Conservation (phyloP, 1,140 invertebrate species). For the Drosophila athabasca region DNA sequence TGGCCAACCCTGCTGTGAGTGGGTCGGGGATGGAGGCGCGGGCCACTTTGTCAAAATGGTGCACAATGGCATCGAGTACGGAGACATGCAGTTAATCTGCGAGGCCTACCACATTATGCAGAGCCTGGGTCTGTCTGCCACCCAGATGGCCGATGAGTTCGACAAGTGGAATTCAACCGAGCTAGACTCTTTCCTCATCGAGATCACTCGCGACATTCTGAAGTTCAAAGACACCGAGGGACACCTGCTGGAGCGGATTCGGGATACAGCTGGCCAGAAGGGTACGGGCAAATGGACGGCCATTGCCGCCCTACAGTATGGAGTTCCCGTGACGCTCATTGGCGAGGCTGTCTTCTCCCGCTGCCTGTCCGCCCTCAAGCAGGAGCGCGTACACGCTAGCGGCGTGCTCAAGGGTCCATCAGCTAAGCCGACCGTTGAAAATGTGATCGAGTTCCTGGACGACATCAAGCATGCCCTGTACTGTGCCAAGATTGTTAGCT, state of each 20-base stretch:
- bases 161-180: constrained; percentile 98
- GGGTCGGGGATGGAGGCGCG: constrained; percentile 98
- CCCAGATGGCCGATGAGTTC: constrained; percentile 96
- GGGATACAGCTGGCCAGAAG: constrained; percentile 98
- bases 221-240: constrained; percentile 95
- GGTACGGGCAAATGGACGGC: constrained; percentile 99
- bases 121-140: constrained; percentile 88
- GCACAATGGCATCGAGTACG: constrained; percentile 99
- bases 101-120: constrained; percentile 99
- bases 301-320: constrained; percentile 97
- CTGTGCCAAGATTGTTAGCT: constrained; percentile 99
- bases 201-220: constrained; percentile 99
- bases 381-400: constrained; percentile 93
- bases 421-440: constrained; percentile 86
- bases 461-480: constrained; percentile 93
- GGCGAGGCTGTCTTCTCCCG: constrained; percentile 99
- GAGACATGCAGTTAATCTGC: constrained; percentile 99
- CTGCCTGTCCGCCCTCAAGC: constrained; percentile 95
- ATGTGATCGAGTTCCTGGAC: constrained; percentile 93
- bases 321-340: constrained; percentile 98
- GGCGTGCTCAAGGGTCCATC: constrained; percentile 89
- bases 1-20: constrained; percentile 98
- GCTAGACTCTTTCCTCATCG: constrained; percentile 98
- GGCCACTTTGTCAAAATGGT: constrained; percentile 99
- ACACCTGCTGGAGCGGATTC: constrained; percentile 95